A percentile compares a stretch with the other conserved stretches of the same genome.
Conservation (phyloP, 2,113 vertebrate species). For the Oryzias curvinotus region DNA sequence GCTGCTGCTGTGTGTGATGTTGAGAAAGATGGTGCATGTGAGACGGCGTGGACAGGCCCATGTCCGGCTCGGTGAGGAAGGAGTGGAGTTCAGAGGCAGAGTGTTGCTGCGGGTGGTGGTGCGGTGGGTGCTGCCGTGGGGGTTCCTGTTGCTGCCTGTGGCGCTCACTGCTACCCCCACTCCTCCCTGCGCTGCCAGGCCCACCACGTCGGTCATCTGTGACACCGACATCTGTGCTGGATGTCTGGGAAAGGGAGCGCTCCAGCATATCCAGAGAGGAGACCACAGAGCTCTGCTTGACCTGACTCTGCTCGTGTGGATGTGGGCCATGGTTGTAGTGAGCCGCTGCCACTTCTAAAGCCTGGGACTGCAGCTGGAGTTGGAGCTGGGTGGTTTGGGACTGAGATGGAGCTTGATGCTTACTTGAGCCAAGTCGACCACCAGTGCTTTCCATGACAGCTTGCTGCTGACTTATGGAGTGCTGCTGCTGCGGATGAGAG, state of each 20-base stretch:
- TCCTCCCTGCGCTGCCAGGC: conserved; percentile 58
- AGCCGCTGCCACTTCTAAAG: conserved; percentile 82
- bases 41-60: conserved; percentile 69
- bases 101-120: conserved; percentile 71
- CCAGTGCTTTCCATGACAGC: conserved; percentile 74
- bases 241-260: conserved; percentile 78
- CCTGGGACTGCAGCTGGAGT: conserved; percentile 84
- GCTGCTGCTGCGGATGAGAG: conserved; percentile 70
- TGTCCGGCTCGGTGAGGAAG: conserved; percentile 77
- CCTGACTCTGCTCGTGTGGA: conserved; percentile 75
- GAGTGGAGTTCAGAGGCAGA: conserved; percentile 77
- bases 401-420: conserved; percentile 75
- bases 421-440: conserved; percentile 64
- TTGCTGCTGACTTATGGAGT: conserved; percentile 79
- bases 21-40: conserved; percentile 79
- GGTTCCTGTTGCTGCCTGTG: conserved; percentile 71
- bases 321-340: conserved; percentile 81
- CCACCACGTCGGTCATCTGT: conserved; percentile 66
- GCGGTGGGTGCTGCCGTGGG: conserved; percentile 73
- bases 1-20: conserved; percentile 70
- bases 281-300: conserved; percentile 80
- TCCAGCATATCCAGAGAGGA: conserved; percentile 81
- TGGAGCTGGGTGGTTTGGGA: conserved; percentile 83
- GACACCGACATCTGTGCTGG: conserved; percentile 65
- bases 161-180: conserved; percentile 57